Evolutionary conservation across 2,797 vertebrate species (phyloP), one percentile per base, ranked within the genome.

Genomic region (Sebastes itinus): DNA sequence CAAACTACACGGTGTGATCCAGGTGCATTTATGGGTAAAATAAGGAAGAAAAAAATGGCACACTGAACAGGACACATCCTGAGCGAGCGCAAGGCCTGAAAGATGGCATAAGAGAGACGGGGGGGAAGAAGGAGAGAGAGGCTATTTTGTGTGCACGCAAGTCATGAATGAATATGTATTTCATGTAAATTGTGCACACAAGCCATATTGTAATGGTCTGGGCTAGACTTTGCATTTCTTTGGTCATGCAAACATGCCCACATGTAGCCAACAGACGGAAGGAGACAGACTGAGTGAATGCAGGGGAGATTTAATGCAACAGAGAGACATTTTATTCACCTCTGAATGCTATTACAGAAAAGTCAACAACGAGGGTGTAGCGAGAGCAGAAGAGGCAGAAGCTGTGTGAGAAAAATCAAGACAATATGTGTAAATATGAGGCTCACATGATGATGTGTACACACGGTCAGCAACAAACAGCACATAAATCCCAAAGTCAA

Each of bases 231-330:
- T 90, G 92, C 91, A 92, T 92, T 90, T 92, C 82, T 88, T 90
- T 87, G 88, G 89, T 92, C 87, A 91, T 89, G 91, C 92, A 92
- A 91, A 93, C 88, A 91, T 82, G 86, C 86, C 72, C 87, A 82
- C 85, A 75, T 90, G 87, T 90, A 90, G 77, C 82, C 73, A 85
- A 83, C 83, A 87, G 73, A 82, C 32, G 23, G 71, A 65, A 71
- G 63, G 71, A 76, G 76, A 54, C 67, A 14, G 68, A 54, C 46
- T 27, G 77, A 78, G 72, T 28, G 54, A 72, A 73, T 63, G 64
- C 64, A 81, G 69, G 60, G 59, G 64, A 77, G 81, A 84, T 70
- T 80, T 61, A 59, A 80, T 83, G 20, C 65, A 77, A 52, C 59
- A 78, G 68, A 79, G 27, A 76, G 32, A 80, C 65, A 75, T 85